Evolutionary conservation across 2,113 vertebrate species (phyloP).

Genomic region (Piprites chloris): DNA sequence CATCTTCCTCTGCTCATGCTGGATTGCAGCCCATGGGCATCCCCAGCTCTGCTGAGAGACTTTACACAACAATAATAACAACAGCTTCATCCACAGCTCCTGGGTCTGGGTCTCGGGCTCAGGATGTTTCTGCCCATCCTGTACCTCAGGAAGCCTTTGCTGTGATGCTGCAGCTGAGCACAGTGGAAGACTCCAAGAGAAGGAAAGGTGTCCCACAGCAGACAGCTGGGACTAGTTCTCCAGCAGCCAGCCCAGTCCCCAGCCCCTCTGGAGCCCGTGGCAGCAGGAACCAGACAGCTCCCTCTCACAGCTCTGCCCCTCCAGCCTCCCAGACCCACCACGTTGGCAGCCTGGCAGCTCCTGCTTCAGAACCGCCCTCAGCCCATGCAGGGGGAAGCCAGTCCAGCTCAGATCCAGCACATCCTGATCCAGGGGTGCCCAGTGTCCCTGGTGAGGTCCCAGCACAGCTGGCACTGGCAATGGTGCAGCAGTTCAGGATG

Average conservation of each 20-base stretch:
- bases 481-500: neutral
- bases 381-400: neutral
- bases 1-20: neutral
- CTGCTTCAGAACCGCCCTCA: neutral
- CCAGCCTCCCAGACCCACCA: neutral
- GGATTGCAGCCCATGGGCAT: neutral
- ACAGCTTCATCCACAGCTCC: neutral
- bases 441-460: neutral
- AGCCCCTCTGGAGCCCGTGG: neutral
- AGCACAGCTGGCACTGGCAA: neutral
- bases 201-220: neutral
- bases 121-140: neutral
- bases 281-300: neutral
- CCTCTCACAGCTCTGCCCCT: neutral
- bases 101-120: neutral
- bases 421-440: rapidly evolving
- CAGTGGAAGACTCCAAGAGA: neutral
- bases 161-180: neutral
- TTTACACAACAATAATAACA: neutral
- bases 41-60: neutral
- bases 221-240: neutral
- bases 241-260: neutral
- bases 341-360: neutral
- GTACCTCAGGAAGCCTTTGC: neutral
- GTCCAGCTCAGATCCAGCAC: neutral